Evolutionary conservation across 2,888 invertebrate species (phyloP).

Genomic region (Cordilura impudica): DNA sequence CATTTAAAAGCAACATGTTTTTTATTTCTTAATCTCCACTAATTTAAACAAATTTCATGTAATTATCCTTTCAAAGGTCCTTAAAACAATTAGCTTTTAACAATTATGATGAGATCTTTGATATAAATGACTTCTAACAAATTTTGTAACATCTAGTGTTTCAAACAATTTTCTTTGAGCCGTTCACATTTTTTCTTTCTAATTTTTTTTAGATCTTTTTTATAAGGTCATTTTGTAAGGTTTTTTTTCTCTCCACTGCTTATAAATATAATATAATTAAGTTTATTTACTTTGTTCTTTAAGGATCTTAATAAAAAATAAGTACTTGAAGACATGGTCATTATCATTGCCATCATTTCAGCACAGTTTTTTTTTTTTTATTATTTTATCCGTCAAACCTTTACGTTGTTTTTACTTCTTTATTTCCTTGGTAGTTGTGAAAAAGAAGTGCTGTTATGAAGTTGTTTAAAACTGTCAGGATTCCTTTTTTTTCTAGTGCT

Average conservation of each 20-base stretch:
- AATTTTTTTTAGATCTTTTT: conserved; percentile 11
- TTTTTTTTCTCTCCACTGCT: neutral
- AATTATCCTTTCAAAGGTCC: conserved; percentile 29
- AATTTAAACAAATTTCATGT: neutral
- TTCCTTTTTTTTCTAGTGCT: conserved; percentile 14
- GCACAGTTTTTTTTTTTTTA: neutral
- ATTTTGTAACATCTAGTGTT: conserved; percentile 7
- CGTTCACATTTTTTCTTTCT: neutral
- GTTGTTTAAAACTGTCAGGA: conserved; percentile 43
- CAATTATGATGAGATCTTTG: conserved; percentile 30
- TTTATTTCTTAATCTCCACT: neutral
- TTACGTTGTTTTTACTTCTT: conserved; percentile 1
- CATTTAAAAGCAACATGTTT: neutral
- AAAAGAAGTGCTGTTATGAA: conserved; percentile 22
- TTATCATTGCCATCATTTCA: conserved; percentile 17
- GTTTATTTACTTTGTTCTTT: conserved; percentile 25
- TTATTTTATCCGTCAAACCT: conserved; percentile 3
- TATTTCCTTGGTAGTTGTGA: conserved; percentile 3
- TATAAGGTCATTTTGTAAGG: neutral
- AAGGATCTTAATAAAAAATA: neutral
- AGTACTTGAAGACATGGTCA: conserved; percentile 31
- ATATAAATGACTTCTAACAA: neutral
- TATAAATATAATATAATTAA: conserved; percentile 49
- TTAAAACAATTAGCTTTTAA: conserved; percentile 35
- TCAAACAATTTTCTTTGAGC: neutral